These are phyloP conservation scores for Gastrophysa polygoni DNA, from an alignment of 2,888 invertebrate genomes.

Conservation along the genomic window DNA sequence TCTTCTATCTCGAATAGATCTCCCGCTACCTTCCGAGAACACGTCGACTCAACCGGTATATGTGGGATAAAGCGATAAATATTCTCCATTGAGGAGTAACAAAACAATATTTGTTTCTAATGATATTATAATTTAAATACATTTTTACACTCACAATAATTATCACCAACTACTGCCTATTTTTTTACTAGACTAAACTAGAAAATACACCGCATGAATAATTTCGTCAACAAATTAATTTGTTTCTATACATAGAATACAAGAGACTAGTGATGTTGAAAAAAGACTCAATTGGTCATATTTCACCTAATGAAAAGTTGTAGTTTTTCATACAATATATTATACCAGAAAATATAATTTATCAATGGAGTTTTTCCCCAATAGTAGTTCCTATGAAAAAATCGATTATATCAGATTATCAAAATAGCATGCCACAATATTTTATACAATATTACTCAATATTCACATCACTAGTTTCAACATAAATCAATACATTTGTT, in stretches of 20 bases:
- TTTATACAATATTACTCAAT: not conserved
- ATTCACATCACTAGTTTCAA: constrained; percentile 1
- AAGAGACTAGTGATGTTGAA: not conserved
- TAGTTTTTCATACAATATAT: too few relatives aligned
- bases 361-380: too few relatives aligned
- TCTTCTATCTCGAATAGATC: too few relatives aligned
- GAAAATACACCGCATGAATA: constrained; percentile 31
- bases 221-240: constrained; percentile 22
- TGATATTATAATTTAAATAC: constrained; percentile 33
- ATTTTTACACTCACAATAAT: constrained; percentile 38
- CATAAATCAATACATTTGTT: not conserved
- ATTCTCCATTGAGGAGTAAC: not conserved
- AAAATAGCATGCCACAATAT: not conserved
- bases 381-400: too few relatives aligned
- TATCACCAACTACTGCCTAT: constrained; percentile 36
- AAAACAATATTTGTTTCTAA: constrained; percentile 3
- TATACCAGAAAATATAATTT: too few relatives aligned
- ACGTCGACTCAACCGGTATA: too few relatives aligned
- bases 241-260: constrained; percentile 22
- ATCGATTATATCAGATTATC: too few relatives aligned
- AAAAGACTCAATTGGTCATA: not conserved
- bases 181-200: constrained; percentile 32
- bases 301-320: too few relatives aligned
- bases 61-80: too few relatives aligned
- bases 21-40: too few relatives aligned